Percentiles rank a stretch among this genome's conserved stretches.
These are phyloP conservation scores for Luperina nickerlii DNA, from an alignment of 2,888 invertebrate species.

Conservation along the genomic window DNA sequence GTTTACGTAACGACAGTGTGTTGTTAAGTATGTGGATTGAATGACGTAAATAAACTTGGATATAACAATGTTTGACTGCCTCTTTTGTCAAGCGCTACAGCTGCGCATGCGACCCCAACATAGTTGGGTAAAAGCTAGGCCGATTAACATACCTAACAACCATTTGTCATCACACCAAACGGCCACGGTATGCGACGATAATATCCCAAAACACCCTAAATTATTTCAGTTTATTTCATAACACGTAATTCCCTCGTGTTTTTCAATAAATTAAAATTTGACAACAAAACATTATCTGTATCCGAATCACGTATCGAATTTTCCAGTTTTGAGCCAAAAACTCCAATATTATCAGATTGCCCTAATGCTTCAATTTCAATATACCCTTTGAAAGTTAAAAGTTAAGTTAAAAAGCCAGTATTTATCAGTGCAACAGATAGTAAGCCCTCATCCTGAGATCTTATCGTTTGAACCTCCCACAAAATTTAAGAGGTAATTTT, in stretches of 20 bases:
- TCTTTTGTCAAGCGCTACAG: not conserved
- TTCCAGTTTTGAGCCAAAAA: not conserved
- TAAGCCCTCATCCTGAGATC: slow-evolving; percentile 43
- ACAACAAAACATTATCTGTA: not conserved
- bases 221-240: too few species aligned
- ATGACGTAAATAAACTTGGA: not conserved
- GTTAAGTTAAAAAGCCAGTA: slow-evolving; percentile 34
- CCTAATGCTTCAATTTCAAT: slow-evolving; percentile 43
- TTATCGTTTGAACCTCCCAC: slow-evolving; percentile 38
- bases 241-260: not conserved
- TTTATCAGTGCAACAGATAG: slow-evolving; percentile 48
- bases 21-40: not conserved
- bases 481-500: slow-evolving; percentile 15
- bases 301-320: slow-evolving; percentile 1
- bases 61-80: not conserved
- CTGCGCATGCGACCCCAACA: not conserved
- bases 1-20: slow-evolving; percentile 22
- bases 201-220: not conserved
- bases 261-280: not conserved
- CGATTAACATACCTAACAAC: not conserved
- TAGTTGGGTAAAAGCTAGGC: not conserved
- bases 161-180: not conserved
- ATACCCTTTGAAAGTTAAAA: slow-evolving; percentile 30
- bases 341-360: slow-evolving; percentile 10
- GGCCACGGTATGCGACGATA: not conserved